Conservation (phyloP, 2,888 invertebrate genomes). For the Drosophila parthenogenetica region DNA sequence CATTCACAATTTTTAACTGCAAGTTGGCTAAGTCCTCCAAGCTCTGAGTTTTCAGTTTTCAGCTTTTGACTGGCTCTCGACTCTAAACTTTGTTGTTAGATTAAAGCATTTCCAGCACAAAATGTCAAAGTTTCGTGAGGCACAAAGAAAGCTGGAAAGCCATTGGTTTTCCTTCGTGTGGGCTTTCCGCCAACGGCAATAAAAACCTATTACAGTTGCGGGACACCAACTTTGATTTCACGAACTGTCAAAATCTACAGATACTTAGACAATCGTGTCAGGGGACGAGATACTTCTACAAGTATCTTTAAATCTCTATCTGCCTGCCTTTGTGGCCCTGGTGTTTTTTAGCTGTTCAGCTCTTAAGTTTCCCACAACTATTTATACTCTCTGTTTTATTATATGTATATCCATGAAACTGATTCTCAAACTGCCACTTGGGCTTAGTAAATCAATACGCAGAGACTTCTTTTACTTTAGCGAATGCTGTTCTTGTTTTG, state of each 20-base stretch:
- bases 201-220: constrained; percentile 69
- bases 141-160: constrained; percentile 36
- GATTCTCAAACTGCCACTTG: neutral
- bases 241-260: constrained; percentile 60
- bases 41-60: constrained; percentile 16
- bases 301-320: constrained; percentile 5
- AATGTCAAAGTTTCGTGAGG: constrained; percentile 59
- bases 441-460: neutral
- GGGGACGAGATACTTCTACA: constrained; percentile 1
- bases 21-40: constrained; percentile 41
- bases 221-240: constrained; percentile 74
- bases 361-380: neutral
- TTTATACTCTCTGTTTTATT: constrained; percentile 2
- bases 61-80: constrained; percentile 8
- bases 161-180: constrained; percentile 25
- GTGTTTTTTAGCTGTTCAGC: constrained; percentile 2
- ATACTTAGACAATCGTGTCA: constrained; percentile 4
- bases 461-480: neutral
- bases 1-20: constrained; percentile 50
- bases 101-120: constrained; percentile 66
- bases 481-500: too few relatives aligned
- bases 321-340: constrained; percentile 1
- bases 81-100: constrained; percentile 68
- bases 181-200: constrained; percentile 56
- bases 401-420: constrained; percentile 1